These are phyloP conservation scores for Cricetomys ansorgei DNA, from an alignment of 2,113 vertebrate genomes.

Conservation along the genomic window DNA sequence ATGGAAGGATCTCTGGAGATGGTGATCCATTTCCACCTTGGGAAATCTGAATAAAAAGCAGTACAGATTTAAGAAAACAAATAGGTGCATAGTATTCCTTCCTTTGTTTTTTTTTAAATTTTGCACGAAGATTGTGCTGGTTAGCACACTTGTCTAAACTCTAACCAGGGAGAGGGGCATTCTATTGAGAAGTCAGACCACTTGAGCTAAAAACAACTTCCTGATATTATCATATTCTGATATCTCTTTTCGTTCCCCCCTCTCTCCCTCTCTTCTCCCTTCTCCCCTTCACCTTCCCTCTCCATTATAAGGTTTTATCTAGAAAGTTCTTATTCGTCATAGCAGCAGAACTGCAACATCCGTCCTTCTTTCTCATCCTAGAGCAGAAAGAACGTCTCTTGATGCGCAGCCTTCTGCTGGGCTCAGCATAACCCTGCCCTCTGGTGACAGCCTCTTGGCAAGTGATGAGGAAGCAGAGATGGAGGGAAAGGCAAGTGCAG, in stretches of 20 bases:
- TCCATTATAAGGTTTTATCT: not conserved
- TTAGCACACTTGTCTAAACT: not conserved
- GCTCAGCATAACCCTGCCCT: not conserved
- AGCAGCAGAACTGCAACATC: not conserved
- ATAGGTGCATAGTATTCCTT: not conserved
- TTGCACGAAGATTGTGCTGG: not conserved
- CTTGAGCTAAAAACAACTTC: not conserved
- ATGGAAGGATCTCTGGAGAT: not conserved
- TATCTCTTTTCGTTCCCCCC: not conserved
- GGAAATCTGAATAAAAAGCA: not conserved
- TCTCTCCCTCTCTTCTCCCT: not conserved
- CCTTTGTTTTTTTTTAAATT: constrained; percentile 18
- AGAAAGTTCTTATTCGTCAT: not conserved
- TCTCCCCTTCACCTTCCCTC: not conserved
- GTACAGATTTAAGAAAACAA: constrained; percentile 38
- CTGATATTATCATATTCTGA: not conserved
- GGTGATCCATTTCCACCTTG: not conserved
- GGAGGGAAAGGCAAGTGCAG: not conserved
- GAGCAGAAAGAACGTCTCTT: not conserved
- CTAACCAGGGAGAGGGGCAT: not conserved
- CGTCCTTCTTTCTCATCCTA: not conserved
- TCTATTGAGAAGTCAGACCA: not conserved
- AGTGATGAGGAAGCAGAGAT: not conserved
- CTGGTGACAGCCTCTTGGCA: not conserved
- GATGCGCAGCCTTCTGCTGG: not conserved